These are phyloP conservation scores for Cuculus canorus DNA, from an alignment of 2,797 vertebrate genomes.

Conservation along the genomic window DNA sequence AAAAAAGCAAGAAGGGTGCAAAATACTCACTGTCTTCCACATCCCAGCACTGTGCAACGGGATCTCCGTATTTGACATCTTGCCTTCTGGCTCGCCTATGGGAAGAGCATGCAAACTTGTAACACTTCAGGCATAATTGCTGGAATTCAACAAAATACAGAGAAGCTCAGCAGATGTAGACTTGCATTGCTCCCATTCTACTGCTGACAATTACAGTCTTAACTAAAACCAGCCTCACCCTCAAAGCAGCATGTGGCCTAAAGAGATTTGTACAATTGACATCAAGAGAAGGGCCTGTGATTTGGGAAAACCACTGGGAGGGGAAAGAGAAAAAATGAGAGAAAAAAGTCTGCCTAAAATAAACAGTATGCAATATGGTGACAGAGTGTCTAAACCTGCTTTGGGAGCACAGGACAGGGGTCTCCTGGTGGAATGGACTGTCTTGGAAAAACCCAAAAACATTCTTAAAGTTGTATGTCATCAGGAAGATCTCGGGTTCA, in stretches of 20 bases:
- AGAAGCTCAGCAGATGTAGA: constrained; percentile 32
- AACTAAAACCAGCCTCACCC: constrained; percentile 65
- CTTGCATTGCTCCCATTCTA: constrained; percentile 3
- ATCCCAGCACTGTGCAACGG: constrained; percentile 95
- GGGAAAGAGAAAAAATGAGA: not conserved
- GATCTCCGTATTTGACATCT: constrained; percentile 96
- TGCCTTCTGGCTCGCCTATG: constrained; percentile 93
- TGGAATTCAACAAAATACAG: constrained; percentile 43
- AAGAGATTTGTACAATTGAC: constrained; percentile 62
- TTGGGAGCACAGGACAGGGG: fast-evolving
- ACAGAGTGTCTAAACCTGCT: not conserved
- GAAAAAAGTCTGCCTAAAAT: not conserved
- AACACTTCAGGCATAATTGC: constrained; percentile 47
- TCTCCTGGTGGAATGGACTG: not conserved
- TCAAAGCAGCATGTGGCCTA: constrained; percentile 63
- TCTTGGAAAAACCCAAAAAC: not conserved
- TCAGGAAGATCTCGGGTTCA: not conserved
- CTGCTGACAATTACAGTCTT: constrained; percentile 27
- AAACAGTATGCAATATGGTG: not conserved
- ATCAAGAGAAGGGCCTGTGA: constrained; percentile 53
- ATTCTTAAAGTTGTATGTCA: not conserved
- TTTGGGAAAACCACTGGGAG: constrained; percentile 42
- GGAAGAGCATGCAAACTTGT: constrained; percentile 57
- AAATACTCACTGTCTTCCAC: constrained; percentile 89
- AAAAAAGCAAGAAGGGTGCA: not conserved